phyloP scores from a whole-genome alignment of 2,797 vertebrate species.

The Chelon labrosus region DNA sequence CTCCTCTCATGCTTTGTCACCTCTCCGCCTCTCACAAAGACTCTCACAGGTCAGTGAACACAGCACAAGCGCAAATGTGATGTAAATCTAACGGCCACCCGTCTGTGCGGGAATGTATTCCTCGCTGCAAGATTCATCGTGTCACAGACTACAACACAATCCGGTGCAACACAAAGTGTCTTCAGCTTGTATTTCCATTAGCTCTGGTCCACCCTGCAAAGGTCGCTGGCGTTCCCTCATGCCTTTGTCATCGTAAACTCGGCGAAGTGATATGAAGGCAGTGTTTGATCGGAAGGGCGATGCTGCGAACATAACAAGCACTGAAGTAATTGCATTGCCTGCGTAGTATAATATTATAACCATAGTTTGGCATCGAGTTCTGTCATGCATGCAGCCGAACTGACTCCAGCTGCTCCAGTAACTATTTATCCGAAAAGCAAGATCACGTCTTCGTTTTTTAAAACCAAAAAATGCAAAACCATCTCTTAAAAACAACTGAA shows the following conservation, averaged over 20 bases:
- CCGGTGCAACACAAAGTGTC: background rate
- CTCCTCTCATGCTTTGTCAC: conserved; percentile 42
- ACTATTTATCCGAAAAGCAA: too few species aligned
- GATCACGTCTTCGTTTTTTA: too few species aligned
- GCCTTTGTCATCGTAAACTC: conserved; percentile 39
- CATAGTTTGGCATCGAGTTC: conserved; percentile 11
- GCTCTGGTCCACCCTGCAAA: conserved; percentile 40
- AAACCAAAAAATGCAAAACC: background rate
- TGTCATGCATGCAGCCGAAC: conserved; percentile 2
- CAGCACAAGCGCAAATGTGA: conserved; percentile 40
- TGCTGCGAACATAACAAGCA: conserved; percentile 34
- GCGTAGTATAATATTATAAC: conserved; percentile 15
- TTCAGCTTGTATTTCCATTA: conserved; percentile 13
- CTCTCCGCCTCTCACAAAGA: conserved; percentile 30
- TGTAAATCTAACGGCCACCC: conserved; percentile 34
- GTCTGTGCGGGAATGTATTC: conserved; percentile 7
- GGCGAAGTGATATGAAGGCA: conserved; percentile 26
- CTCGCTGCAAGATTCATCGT: conserved; percentile 12
- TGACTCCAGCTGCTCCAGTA: background rate
- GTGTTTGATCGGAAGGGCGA: conserved; percentile 22
- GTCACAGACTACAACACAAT: background rate
- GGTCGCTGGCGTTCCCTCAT: conserved; percentile 46
- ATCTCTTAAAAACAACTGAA: too few species aligned
- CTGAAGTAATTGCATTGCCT: conserved; percentile 23
- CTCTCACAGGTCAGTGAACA: conserved; percentile 58